Evolutionary conservation across 2,888 invertebrate genomes (phyloP).

Genomic region (Colletes collaris): DNA sequence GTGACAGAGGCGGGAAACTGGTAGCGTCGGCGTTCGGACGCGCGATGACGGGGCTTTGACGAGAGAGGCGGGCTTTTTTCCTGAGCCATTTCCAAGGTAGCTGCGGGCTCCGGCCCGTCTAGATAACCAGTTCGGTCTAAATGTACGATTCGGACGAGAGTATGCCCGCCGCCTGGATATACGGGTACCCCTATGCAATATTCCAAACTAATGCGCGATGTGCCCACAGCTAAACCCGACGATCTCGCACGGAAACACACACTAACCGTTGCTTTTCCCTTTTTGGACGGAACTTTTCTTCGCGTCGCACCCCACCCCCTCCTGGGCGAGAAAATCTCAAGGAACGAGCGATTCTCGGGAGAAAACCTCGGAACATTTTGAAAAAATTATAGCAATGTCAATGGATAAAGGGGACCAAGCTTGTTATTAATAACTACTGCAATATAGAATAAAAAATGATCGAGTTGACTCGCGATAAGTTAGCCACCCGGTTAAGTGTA

Average conservation of each 20-base stretch:
- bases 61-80: slow-evolving; percentile 61
- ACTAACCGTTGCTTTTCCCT: background rate
- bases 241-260: slow-evolving; percentile 49
- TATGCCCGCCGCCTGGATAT: slow-evolving; percentile 72
- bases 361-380: no score
- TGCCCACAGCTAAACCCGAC: slow-evolving; percentile 65
- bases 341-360: background rate
- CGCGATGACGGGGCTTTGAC: slow-evolving; percentile 57
- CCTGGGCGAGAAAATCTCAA: no score
- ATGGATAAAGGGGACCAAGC: no score
- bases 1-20: slow-evolving; percentile 15
- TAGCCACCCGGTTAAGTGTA: background rate
- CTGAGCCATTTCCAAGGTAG: slow-evolving; percentile 69
- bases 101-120: slow-evolving; percentile 77
- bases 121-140: slow-evolving; percentile 77
- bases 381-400: no score
- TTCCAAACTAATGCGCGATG: slow-evolving; percentile 74
- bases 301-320: background rate
- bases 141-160: slow-evolving; percentile 75
- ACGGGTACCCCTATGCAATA: slow-evolving; percentile 80
- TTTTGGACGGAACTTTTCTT: background rate
- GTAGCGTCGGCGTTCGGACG: slow-evolving; percentile 30
- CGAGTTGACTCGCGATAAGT: no score
- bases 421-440: no score
- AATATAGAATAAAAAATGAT: no score